A percentile compares a stretch with the other conserved stretches of the same genome.
Conservation (phyloP, 2,113 vertebrate species). For the Phalacrocorax carbo region DNA sequence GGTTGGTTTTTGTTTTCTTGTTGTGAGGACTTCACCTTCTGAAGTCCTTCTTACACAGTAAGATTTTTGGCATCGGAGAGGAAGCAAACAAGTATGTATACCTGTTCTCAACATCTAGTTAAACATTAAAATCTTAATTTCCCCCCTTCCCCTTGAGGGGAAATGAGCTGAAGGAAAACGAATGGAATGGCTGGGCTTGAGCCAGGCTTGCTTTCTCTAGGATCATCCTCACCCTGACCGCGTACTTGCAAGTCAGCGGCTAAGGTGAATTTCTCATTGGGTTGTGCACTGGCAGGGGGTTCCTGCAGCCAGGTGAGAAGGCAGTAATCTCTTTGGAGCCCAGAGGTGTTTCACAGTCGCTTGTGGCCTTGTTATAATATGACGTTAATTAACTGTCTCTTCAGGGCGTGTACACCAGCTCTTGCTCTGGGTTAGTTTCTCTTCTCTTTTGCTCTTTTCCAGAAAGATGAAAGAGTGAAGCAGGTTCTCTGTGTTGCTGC, state of each 20-base stretch:
- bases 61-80: not conserved
- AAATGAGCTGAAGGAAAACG: not conserved
- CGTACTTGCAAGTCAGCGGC: not conserved
- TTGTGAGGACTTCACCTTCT: not conserved
- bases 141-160: not conserved
- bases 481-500: not conserved
- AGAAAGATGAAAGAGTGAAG: not conserved
- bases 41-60: not conserved
- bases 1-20: not conserved
- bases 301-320: not conserved
- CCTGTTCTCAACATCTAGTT: not conserved
- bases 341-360: not conserved
- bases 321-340: not conserved
- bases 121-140: not conserved
- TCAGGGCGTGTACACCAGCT: not conserved
- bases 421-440: not conserved
- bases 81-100: not conserved
- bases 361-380: not conserved
- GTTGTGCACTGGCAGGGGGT: accelerated
- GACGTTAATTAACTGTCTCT: not conserved
- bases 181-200: not conserved
- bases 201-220: not conserved
- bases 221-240: not conserved
- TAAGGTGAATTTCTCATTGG: not conserved
- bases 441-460: not conserved